These are phyloP conservation scores for Caranx melampygus DNA, from an alignment of 2,113 vertebrate genomes.

Conservation along the genomic window DNA sequence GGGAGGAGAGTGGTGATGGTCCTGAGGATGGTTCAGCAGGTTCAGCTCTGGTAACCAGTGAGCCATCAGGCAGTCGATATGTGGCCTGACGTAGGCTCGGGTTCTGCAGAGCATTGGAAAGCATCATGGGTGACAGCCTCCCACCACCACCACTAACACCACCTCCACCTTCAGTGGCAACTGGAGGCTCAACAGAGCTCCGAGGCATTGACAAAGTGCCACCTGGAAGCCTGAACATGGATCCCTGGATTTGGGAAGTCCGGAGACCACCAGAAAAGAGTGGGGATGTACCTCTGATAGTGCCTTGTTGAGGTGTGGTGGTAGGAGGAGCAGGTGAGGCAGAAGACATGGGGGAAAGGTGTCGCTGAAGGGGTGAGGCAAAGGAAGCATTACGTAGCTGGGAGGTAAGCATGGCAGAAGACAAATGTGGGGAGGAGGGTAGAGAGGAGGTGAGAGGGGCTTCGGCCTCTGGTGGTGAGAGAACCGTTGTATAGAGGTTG, in stretches of 20 bases:
- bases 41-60: constrained; percentile 76
- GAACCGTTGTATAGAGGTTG: constrained; percentile 71
- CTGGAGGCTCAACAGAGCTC: constrained; percentile 35
- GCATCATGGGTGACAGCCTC: constrained; percentile 58
- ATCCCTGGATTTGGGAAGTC: constrained; percentile 72
- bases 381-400: constrained; percentile 79
- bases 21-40: constrained; percentile 44
- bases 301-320: constrained; percentile 47
- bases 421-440: constrained; percentile 71
- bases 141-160: constrained; percentile 25
- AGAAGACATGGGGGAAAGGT: constrained; percentile 51
- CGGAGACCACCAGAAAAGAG: constrained; percentile 63
- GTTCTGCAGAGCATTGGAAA: constrained; percentile 78
- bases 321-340: constrained; percentile 39
- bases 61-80: constrained; percentile 80
- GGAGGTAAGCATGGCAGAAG: constrained; percentile 75
- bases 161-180: constrained; percentile 17
- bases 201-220: constrained; percentile 69
- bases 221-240: constrained; percentile 74
- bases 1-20: constrained; percentile 46
- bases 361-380: constrained; percentile 67
- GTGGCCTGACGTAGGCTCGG: constrained; percentile 73
- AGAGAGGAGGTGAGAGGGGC: constrained; percentile 21
- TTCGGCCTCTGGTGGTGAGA: constrained; percentile 52
- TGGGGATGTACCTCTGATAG: constrained; percentile 44